Evolutionary conservation across 92 coral and sea anemone species (phyloP), one percentile per base, ranked within the genome.

Genomic region (Actinernus sp.): DNA sequence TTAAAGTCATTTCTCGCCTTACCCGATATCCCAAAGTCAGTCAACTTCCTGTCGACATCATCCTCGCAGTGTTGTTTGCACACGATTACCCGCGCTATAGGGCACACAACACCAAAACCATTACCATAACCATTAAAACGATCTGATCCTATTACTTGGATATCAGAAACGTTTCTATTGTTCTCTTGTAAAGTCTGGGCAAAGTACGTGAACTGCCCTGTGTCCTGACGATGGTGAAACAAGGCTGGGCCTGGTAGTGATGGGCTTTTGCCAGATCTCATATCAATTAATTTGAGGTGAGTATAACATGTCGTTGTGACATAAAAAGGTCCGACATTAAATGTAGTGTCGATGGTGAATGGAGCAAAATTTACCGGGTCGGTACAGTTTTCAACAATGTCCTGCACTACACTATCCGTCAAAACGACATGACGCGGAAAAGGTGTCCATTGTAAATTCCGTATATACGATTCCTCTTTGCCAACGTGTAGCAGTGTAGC

Each of bases 171-270:
- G 3, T 44, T 25, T 13, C 13, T 1, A 46, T 74, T 67, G 2
- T 25, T 28, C 27, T 76, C 75, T 11, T 22, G 57, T 26, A 78
- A 48, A 0, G 81, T 70, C 28, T 70, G 71, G 0, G 76, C 76
- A 31, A 84, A 84, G 36, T 76, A 84, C 31, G 36, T 12, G 31
- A 84, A 76, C 31, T 62, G 71, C 2, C 76, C 70, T 3, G 64
- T 49, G 36, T 84, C 61, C 31, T 76, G 75, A 27, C 52, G 58
- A 9, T 11, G 23, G 40, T 84, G 90, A 19, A 84, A 58, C 31
- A 84, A 24, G n/a, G 71, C 85, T 1, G 85, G 90, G 20, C 85
- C 90, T 1, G 85, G 81, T 2, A 69, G 33, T 3, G 30, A 27
- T 13, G 76, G 82, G 23, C 47, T 38, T 29, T 65, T 71, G 0